Evolutionary conservation across 2,888 invertebrate species (phyloP).

Genomic region (Eupithecia pulchellata): DNA sequence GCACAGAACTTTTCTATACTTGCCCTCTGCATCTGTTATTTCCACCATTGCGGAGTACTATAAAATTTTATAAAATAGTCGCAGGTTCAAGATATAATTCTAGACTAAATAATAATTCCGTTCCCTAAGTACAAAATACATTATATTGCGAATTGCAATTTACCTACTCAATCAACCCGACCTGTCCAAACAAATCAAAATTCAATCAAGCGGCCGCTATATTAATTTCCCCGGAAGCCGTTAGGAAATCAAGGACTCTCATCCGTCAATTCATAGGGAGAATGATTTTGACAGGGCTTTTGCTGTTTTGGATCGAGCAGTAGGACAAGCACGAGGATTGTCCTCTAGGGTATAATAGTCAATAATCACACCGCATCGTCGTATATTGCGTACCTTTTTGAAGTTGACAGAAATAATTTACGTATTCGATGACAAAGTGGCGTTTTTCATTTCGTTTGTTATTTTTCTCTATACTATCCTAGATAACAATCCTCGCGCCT

Average conservation of each 20-base stretch:
- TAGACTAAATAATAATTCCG: no score
- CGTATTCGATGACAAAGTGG: no score
- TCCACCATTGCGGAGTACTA: not conserved
- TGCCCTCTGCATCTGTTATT: not conserved
- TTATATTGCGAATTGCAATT: slow-evolving; percentile 10
- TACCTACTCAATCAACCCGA: slow-evolving; percentile 6
- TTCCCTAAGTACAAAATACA: not conserved
- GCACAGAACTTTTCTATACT: not conserved
- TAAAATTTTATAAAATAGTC: not conserved
- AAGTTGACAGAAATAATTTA: no score
- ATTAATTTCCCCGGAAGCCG: slow-evolving; percentile 18
- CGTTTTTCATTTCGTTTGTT: no score
- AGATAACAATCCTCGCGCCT: no score
- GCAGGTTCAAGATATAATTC: no score
- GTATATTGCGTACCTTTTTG: no score
- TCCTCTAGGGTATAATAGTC: no score
- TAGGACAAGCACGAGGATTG: no score
- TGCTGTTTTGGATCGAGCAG: not conserved
- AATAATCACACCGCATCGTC: no score
- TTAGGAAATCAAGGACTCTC: slow-evolving; percentile 19
- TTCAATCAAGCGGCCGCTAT: slow-evolving; percentile 23
- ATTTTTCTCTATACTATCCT: no score
- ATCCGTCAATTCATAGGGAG: not conserved
- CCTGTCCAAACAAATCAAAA: slow-evolving; percentile 21
- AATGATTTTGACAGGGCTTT: not conserved